Evolutionary conservation across 2,888 invertebrate species (phyloP).

Genomic region (Noctua janthina): DNA sequence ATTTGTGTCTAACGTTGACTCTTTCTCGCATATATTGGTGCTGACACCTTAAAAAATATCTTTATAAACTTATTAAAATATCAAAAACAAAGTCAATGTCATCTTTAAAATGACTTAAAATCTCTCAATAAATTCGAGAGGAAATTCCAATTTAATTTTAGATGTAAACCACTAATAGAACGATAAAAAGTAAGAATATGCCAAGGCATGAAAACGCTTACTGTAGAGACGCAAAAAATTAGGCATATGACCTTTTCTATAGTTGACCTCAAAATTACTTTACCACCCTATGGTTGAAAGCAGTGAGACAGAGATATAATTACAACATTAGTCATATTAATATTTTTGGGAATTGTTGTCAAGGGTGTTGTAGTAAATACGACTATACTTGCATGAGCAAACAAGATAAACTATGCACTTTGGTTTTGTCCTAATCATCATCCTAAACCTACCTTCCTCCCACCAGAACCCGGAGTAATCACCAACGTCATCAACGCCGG

Average conservation of each 20-base stretch:
- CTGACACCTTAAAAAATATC: not conserved
- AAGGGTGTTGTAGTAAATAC: not conserved
- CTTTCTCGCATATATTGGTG: not conserved
- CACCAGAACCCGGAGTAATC: constrained; percentile 87
- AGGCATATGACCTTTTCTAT: not conserved
- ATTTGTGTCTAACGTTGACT: not conserved
- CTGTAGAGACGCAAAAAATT: too few species aligned
- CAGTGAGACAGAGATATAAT: not conserved
- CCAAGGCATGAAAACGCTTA: not conserved
- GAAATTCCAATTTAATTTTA: not conserved
- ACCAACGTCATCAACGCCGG: constrained; percentile 92
- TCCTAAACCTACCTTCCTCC: not conserved
- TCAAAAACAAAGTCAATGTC: not conserved
- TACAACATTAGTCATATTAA: not conserved
- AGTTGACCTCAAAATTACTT: not conserved
- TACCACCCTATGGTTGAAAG: not conserved
- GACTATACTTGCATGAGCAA: not conserved
- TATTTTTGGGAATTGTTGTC: not conserved
- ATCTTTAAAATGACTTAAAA: not conserved
- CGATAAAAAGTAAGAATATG: not conserved
- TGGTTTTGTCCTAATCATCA: not conserved
- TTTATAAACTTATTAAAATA: not conserved
- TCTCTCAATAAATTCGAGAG: not conserved
- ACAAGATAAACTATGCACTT: not conserved
- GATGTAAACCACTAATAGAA: not conserved